Evolutionary conservation across 2,113 vertebrate species (phyloP).

Genomic region (Phaethornis superciliosus): DNA sequence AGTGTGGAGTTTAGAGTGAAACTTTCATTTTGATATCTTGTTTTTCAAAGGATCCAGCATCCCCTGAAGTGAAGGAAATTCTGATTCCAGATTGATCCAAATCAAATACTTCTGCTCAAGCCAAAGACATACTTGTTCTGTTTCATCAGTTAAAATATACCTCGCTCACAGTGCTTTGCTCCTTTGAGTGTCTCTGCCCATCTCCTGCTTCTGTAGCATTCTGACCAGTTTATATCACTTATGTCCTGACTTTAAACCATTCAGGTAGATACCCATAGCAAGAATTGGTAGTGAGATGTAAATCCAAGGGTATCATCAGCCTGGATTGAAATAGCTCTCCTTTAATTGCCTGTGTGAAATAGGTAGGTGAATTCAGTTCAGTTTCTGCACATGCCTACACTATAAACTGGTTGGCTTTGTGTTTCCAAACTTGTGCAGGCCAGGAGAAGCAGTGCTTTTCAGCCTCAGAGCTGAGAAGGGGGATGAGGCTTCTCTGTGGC

Average conservation of each 20-base stretch:
- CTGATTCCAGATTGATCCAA: background rate
- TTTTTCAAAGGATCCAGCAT: background rate
- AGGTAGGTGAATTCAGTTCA: background rate
- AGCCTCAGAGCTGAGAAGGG: background rate
- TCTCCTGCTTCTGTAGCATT: background rate
- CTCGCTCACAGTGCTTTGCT: background rate
- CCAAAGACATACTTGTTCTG: background rate
- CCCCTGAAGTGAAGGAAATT: background rate
- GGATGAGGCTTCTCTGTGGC: background rate
- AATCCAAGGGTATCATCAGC: background rate
- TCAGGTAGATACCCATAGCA: background rate
- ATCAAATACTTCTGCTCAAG: background rate
- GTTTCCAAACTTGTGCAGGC: background rate
- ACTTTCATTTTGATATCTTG: constrained; percentile 1
- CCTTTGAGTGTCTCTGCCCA: background rate
- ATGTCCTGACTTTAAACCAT: background rate
- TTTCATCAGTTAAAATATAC: background rate
- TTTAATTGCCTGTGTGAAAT: background rate
- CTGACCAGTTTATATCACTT: background rate
- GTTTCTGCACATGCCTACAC: accelerated
- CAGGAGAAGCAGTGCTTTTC: background rate
- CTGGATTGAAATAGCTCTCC: background rate
- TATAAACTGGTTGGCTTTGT: background rate
- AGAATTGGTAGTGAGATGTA: background rate
- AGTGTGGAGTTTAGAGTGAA: background rate